Base-by-base conservation (phyloP, 2,888 invertebrate species). In the Agrilus cyanescens region DNA sequence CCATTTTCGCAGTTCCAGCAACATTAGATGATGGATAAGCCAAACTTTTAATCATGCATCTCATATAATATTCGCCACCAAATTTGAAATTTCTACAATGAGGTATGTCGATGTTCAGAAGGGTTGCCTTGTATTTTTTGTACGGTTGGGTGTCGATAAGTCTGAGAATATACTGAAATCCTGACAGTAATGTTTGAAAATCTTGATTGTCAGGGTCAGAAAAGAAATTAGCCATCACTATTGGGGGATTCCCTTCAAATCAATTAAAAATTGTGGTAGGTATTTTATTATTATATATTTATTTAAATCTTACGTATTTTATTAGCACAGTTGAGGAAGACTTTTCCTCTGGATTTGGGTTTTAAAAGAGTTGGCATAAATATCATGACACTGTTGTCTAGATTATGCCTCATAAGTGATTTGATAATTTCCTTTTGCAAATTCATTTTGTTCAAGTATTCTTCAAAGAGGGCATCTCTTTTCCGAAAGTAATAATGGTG, bases 151-250 rank as follows among this genome's bases (percentile, higher is more conserved):
- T 71, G 4, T 62, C 45, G 31, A 64, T 58, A 12, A 74, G 49
- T 33, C 58, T 59, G 3, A 58, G 50, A 13, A 67, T 48, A 37
- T 65, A 65, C 25, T 62, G 67, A 15, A 71, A 68, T 12, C 76
- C 74, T 4, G 72, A 69, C 1, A 80, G 20, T 2, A 76, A 60
- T 2, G 68, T 70, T 13, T 67, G 57, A 1, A 74, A 50, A 55
- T 84, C 83, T 41, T 67, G 62, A 14, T 50, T 46, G 0, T 51
- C 47, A 0, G 60, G 53, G 18, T 78, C 70, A 1, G 65, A 57
- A 31, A 84, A 69, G 57, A 82, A 83, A 55, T 81, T 80, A 1
- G 79, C 70, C 50, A 74, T 66, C 12, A 46, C 41, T n/a, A 25
- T 29, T 2, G 25, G 25, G 3, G 25, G 25, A 4, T 25, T 6